Conservation (phyloP, 2,888 invertebrate genomes). For the Chloromyia formosa region DNA sequence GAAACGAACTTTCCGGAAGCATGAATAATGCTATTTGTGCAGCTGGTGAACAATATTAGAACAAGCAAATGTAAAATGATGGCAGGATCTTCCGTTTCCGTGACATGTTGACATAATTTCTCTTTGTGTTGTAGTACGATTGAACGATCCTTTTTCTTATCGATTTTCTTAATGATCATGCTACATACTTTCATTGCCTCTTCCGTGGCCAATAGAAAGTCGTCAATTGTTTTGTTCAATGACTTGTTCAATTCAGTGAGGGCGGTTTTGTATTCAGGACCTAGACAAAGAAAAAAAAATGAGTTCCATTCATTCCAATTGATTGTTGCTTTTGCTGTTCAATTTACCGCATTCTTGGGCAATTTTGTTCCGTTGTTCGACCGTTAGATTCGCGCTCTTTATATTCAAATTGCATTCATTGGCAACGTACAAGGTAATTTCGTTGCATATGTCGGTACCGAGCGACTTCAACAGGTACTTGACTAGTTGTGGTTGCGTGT, state of each 20-base stretch:
- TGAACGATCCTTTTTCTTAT: constrained; percentile 87
- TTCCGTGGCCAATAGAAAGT: constrained; percentile 81
- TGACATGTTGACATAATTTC: constrained; percentile 80
- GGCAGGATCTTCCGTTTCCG: constrained; percentile 78
- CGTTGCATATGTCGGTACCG: constrained; percentile 82
- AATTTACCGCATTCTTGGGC: constrained; percentile 68
- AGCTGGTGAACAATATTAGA: constrained; percentile 80
- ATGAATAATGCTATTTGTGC: constrained; percentile 85
- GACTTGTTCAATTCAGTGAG: constrained; percentile 75
- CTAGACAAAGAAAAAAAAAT: constrained; percentile 56
- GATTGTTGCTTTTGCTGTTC: not conserved
- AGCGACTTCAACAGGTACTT: constrained; percentile 87
- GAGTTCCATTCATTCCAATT: not conserved
- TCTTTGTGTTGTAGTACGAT: constrained; percentile 82
- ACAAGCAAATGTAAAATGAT: constrained; percentile 79
- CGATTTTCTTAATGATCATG: constrained; percentile 85
- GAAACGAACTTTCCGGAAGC: constrained; percentile 95
- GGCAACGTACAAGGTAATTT: constrained; percentile 81
- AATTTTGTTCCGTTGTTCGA: constrained; percentile 76
- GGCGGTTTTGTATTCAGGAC: constrained; percentile 73
- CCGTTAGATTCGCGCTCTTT: constrained; percentile 67
- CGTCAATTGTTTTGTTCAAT: constrained; percentile 75
- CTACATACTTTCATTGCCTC: constrained; percentile 75
- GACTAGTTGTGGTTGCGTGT: constrained; percentile 73
- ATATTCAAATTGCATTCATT: constrained; percentile 75